Percentiles rank a stretch among this genome's conserved stretches.
These are phyloP conservation scores for Mareca strepera DNA, from an alignment of 2,797 vertebrate species.

Conservation along the genomic window DNA sequence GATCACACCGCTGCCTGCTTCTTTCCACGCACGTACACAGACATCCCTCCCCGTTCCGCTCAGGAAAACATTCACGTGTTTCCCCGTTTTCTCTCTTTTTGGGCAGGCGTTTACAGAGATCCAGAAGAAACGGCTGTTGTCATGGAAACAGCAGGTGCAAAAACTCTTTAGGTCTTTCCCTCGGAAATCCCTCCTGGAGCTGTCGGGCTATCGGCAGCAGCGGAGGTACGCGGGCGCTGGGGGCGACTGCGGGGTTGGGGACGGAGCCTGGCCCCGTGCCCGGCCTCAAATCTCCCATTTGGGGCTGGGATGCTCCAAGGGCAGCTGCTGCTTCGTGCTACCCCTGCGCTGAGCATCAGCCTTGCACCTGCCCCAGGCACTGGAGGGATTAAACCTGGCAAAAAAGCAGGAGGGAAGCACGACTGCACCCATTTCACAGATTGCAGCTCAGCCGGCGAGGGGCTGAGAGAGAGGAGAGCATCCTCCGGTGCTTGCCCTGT, in stretches of 20 bases:
- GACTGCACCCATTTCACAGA: not conserved
- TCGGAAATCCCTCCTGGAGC: constrained; percentile 95
- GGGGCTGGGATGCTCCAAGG: not conserved
- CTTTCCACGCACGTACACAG: not conserved
- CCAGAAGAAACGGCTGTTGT: constrained; percentile 98
- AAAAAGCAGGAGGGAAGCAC: not conserved
- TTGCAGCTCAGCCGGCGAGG: not conserved
- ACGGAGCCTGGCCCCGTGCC: not conserved
- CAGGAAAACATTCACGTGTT: not conserved
- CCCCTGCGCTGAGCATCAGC: not conserved
- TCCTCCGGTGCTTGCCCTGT: not conserved
- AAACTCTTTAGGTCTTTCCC: constrained; percentile 98
- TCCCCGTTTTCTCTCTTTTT: not conserved
- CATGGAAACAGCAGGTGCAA: constrained; percentile 99
- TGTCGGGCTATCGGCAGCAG: constrained; percentile 92
- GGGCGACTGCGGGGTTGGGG: not conserved
- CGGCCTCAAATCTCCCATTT: rapidly evolving
- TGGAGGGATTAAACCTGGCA: not conserved
- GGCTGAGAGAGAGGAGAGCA: not conserved
- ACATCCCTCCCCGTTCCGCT: not conserved
- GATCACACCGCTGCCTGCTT: not conserved
- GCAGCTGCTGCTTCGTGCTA: not conserved
- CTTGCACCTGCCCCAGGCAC: not conserved
- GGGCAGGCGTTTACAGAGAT: constrained; percentile 94
- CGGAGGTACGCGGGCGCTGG: constrained; percentile 84